phyloP scores from a whole-genome alignment of 1,140 invertebrate species.

The Chelonus insularis region DNA sequence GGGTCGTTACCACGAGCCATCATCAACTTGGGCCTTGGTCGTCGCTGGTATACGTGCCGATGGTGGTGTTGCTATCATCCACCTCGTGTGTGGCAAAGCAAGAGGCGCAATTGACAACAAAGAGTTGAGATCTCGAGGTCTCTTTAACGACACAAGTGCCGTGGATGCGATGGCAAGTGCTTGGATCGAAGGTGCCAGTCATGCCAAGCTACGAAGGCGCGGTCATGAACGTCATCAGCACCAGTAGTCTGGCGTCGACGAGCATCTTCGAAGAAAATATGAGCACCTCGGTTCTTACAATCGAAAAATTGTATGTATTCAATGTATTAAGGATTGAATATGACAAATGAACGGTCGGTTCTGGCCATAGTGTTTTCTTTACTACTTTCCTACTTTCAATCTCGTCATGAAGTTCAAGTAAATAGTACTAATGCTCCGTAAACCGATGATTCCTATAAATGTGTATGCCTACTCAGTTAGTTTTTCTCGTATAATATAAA shows the following conservation, averaged over 20 bases:
- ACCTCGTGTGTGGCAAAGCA: neutral
- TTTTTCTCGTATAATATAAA: no score
- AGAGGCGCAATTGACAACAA: neutral
- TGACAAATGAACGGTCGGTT: no score
- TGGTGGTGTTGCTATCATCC: neutral
- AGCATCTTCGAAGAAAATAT: constrained; percentile 55
- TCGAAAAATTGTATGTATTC: no score
- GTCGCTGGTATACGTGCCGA: constrained; percentile 1
- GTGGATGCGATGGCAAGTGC: constrained; percentile 29
- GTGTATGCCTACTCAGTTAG: no score
- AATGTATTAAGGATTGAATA: no score
- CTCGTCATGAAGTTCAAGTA: no score
- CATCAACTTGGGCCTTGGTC: neutral
- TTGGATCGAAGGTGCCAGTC: constrained; percentile 48
- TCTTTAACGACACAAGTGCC: constrained; percentile 17
- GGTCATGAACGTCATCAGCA: constrained; percentile 48
- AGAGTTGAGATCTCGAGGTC: neutral
- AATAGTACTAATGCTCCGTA: no score
- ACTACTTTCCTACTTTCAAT: no score
- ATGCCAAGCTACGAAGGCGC: constrained; percentile 48
- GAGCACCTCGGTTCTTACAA: constrained; percentile 47
- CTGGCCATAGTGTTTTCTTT: no score
- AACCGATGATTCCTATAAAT: no score
- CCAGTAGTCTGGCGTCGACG: constrained; percentile 52
- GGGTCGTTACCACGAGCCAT: neutral